A percentile compares a stretch with the other conserved stretches of the same genome.
Evolutionary conservation across 2,113 vertebrate species (phyloP).

Genomic region (Daubentonia madagascariensis): DNA sequence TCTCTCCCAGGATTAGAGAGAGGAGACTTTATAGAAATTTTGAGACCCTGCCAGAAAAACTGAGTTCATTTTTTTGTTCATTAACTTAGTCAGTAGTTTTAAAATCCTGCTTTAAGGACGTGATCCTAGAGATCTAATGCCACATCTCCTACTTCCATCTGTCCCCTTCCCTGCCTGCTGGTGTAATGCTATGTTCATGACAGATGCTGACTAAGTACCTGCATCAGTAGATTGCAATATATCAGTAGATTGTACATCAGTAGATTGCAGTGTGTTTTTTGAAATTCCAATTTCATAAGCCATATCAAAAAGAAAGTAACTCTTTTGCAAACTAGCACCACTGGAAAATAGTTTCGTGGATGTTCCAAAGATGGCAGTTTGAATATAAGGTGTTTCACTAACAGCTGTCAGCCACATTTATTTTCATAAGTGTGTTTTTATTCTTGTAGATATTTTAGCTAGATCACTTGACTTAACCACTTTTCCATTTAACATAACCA

Average conservation of each 20-base stretch:
- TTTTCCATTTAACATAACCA: neutral
- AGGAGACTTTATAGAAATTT: neutral
- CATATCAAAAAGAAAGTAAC: neutral
- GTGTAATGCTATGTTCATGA: neutral
- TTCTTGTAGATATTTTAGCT: neutral
- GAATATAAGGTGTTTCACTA: neutral
- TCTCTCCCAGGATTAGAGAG: neutral
- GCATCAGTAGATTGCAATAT: no score
- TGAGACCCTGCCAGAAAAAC: neutral
- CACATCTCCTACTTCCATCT: neutral
- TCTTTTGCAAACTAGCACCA: neutral
- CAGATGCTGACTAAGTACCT: neutral
- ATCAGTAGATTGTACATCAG: no score
- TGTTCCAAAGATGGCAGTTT: neutral
- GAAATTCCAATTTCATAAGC: neutral
- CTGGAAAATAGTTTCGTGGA: neutral
- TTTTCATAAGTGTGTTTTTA: neutral
- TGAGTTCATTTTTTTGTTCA: neutral
- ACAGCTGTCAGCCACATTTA: neutral
- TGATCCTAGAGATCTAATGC: neutral
- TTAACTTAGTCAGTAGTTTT: neutral
- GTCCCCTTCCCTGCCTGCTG: neutral
- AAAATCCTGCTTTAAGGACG: neutral
- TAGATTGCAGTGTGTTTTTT: neutral
- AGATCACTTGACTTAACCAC: neutral